Evolutionary conservation across 2,113 vertebrate species (phyloP), one percentile per base, ranked within the genome.

Genomic region (Phainopepla nitens): DNA sequence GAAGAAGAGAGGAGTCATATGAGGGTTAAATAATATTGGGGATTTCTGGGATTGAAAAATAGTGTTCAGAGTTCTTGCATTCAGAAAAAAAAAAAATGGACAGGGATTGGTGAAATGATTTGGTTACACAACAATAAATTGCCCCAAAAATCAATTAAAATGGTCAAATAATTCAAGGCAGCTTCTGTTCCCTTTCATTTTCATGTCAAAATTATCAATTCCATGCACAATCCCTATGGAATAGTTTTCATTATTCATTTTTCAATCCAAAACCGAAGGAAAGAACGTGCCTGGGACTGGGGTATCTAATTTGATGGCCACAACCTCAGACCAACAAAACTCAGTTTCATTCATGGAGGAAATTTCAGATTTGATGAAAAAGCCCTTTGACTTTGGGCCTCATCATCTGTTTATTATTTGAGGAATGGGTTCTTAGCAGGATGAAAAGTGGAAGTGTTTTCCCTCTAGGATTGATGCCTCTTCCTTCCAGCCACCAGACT

Each of bases 171-270:
- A 56, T 71, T 73, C 19, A 22, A 39, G 35, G 36, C 20, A 2
- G 18, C 11, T 73, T 50, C 21, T 25, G 7, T 23, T 45, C 9
- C 12, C 11, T 42, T 81, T 56, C 4, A 33, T 71, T 79, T 47
- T 42, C 6, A 0, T 5, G 11, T 24, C 54, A 51, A 42, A 85
- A 77, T 24, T 7, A 24, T 2, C 11, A 66, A 39, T 57, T 53
- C 33, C 36, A 3, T 1, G 7, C 0, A 0, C 4, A 13, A 22
- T 5, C 12, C 11, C 23, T 54, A 15, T 16, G 47, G 66, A 45
- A 28, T 0, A 7, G 1, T 11, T 83, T 44, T 15, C 54, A 24
- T 6, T 3, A 7, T 33, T 69, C 3, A 24, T 60, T 91, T 87
- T 56, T 54, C 22, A 21, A 1, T 28, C 16, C 39, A 14, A 80